Percentiles rank a stretch among this genome's conserved stretches.
These are phyloP conservation scores for Scolopax bukidnonensis DNA, from an alignment of 2,797 vertebrate genomes.

Conservation along the genomic window DNA sequence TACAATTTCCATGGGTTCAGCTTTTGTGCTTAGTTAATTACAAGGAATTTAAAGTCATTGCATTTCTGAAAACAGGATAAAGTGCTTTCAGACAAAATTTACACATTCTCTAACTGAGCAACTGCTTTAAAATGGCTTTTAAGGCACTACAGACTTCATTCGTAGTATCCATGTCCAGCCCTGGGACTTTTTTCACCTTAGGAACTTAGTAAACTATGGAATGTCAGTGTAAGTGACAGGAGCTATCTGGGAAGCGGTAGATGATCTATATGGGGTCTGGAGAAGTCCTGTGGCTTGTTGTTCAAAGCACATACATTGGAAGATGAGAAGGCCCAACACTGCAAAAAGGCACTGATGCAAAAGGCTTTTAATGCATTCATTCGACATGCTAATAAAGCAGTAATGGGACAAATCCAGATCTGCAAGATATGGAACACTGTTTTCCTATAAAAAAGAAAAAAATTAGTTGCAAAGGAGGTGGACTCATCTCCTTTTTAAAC, in stretches of 20 bases:
- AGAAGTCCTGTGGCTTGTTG: not conserved
- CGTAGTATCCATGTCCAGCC: not conserved
- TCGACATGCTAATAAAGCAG: not conserved
- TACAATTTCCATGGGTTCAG: slow-evolving; percentile 45
- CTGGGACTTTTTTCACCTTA: not conserved
- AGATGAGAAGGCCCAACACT: not conserved
- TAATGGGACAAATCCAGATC: not conserved
- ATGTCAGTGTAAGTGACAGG: not conserved
- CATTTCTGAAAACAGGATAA: not conserved
- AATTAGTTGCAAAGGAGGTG: too few relatives aligned
- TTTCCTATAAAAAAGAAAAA: not conserved
- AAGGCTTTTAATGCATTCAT: not conserved
- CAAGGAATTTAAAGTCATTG: slow-evolving; percentile 7
- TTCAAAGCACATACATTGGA: not conserved
- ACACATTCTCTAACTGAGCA: not conserved
- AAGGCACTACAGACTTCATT: not conserved
- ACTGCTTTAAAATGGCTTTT: not conserved
- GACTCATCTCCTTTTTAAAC: too few relatives aligned
- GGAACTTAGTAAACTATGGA: not conserved
- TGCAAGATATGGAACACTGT: not conserved
- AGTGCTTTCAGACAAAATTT: not conserved
- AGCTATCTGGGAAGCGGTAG: not conserved
- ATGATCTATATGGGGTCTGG: not conserved
- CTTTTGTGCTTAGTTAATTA: slow-evolving; percentile 50
- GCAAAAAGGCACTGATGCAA: not conserved